phyloP scores from a whole-genome alignment of 2,888 invertebrate species.

The Lacanobia oleracea region DNA sequence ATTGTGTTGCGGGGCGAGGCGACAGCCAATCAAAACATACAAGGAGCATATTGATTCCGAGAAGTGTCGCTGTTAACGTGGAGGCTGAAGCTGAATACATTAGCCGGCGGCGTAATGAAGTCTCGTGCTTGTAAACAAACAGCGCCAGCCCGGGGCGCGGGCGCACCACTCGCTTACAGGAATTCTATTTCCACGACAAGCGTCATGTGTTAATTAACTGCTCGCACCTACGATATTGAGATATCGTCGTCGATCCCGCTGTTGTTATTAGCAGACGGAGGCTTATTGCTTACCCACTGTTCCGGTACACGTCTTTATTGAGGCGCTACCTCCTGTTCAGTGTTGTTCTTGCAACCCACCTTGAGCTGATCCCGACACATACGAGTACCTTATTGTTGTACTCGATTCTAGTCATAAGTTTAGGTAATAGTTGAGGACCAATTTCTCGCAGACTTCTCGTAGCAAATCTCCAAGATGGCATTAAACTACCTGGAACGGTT shows the following conservation, averaged over 20 bases:
- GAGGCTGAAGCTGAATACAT: slow-evolving; percentile 91
- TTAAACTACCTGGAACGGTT: neutral
- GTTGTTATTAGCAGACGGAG: slow-evolving; percentile 88
- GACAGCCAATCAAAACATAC: slow-evolving; percentile 90
- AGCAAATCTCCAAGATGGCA: slow-evolving; percentile 28
- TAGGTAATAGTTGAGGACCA: neutral
- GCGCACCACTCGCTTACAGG: slow-evolving; percentile 87
- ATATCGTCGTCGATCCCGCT: slow-evolving; percentile 87
- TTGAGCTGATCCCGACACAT: slow-evolving; percentile 19
- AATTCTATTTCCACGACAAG: slow-evolving; percentile 90
- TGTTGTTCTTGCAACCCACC: slow-evolving; percentile 53
- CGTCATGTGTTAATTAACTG: slow-evolving; percentile 90
- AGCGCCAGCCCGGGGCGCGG: slow-evolving; percentile 83
- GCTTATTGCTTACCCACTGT: slow-evolving; percentile 84
- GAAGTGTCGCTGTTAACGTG: slow-evolving; percentile 91
- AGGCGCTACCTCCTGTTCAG: slow-evolving; percentile 44
- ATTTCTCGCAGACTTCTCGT: slow-evolving; percentile 33
- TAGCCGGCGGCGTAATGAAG: slow-evolving; percentile 91
- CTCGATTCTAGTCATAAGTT: slow-evolving; percentile 1
- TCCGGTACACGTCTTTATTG: slow-evolving; percentile 65
- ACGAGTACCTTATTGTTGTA: neutral
- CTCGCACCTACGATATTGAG: slow-evolving; percentile 90
- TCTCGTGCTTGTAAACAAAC: slow-evolving; percentile 91
- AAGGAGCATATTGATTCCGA: slow-evolving; percentile 91
- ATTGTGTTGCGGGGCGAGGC: slow-evolving; percentile 75